Percentiles rank a stretch among this genome's conserved stretches.
Evolutionary conservation across 2,888 invertebrate species (phyloP).

Genomic region (Dichetophora obliterata): DNA sequence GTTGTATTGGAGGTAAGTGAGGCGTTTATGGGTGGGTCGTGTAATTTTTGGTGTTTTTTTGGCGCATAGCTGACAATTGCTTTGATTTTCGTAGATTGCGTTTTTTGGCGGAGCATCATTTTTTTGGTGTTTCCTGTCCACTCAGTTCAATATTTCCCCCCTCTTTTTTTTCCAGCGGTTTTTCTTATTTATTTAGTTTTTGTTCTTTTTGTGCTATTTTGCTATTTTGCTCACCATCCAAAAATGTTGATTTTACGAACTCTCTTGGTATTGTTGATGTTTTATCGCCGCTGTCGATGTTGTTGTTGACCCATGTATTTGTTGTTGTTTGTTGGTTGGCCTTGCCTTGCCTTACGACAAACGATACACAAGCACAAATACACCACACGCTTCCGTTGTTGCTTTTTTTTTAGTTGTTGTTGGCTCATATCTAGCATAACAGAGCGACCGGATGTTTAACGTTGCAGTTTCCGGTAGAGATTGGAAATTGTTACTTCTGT

Average conservation of each 20-base stretch:
- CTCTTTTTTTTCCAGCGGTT: neutral
- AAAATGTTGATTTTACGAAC: constrained; percentile 5
- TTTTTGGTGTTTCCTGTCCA: neutral
- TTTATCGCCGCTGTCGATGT: neutral
- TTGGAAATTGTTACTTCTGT: constrained; percentile 46
- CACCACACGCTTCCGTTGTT: constrained; percentile 54
- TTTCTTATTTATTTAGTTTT: neutral
- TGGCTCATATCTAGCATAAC: neutral
- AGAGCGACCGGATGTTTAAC: constrained; percentile 42
- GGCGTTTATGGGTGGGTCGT: constrained; percentile 25
- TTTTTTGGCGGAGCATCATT: neutral
- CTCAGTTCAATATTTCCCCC: neutral
- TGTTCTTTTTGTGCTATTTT: neutral
- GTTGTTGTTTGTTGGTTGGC: constrained; percentile 1
- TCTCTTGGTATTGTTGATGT: constrained; percentile 6
- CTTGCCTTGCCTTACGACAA: neutral
- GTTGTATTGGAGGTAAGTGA: constrained; percentile 73
- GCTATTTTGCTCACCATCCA: neutral
- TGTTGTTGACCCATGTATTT: constrained; percentile 37
- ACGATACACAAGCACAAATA: constrained; percentile 32
- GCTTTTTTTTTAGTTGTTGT: constrained; percentile 42
- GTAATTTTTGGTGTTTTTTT: neutral
- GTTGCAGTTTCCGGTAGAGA: constrained; percentile 43
- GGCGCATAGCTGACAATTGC: constrained; percentile 63
- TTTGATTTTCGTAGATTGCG: constrained; percentile 53